These are phyloP conservation scores for Saccostrea echinata DNA, from an alignment of 1,140 invertebrate genomes.

Conservation along the genomic window DNA sequence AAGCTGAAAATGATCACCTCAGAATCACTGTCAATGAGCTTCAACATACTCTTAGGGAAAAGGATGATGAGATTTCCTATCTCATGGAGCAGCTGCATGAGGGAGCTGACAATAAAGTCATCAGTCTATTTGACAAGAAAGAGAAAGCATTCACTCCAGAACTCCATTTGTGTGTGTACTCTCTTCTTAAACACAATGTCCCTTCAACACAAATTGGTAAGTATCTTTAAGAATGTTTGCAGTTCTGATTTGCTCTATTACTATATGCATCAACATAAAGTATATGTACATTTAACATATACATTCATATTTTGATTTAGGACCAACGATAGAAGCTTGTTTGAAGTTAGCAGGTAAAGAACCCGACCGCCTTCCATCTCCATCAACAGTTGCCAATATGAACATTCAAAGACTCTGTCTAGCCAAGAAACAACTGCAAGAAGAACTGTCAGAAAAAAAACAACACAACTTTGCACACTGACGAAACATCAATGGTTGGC, in stretches of 20 bases:
- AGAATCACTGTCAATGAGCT: too few relatives aligned
- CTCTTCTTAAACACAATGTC: not conserved
- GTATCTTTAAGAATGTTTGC: too few relatives aligned
- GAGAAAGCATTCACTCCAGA: not conserved
- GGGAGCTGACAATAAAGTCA: not conserved
- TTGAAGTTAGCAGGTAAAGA: slow-evolving; percentile 44
- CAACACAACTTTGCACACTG: too few relatives aligned
- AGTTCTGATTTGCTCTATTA: not conserved
- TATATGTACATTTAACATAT: not conserved
- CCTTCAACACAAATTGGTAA: not conserved
- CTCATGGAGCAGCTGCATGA: too few relatives aligned
- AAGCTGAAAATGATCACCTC: too few relatives aligned
- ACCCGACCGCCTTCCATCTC: slow-evolving; percentile 44
- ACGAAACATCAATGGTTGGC: slow-evolving; percentile 56
- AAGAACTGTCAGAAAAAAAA: not conserved
- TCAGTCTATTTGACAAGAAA: not conserved
- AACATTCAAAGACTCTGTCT: slow-evolving; percentile 52
- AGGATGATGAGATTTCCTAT: not conserved
- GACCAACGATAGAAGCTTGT: slow-evolving; percentile 34
- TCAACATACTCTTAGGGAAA: not conserved
- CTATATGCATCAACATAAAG: too few relatives aligned
- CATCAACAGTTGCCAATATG: slow-evolving; percentile 54
- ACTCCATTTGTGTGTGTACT: slow-evolving; percentile 4
- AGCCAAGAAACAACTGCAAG: slow-evolving; percentile 42
- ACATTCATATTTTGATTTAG: not conserved